These are phyloP conservation scores for Babylonia areolata DNA, from an alignment of 1,140 invertebrate species.

Conservation along the genomic window DNA sequence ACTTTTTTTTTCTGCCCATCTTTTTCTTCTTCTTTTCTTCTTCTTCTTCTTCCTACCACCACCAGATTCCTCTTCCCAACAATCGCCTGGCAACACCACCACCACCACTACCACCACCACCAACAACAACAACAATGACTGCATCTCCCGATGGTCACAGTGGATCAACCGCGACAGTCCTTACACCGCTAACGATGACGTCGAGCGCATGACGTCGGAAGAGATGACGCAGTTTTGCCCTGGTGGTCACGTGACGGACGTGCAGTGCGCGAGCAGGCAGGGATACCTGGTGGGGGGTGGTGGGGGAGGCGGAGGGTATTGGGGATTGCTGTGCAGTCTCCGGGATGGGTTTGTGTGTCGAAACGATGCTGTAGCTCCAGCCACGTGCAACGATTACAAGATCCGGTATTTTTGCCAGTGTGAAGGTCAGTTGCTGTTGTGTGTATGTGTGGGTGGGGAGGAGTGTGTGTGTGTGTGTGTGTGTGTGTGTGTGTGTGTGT, in stretches of 20 bases:
- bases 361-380: constrained; percentile 54
- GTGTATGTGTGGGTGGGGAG: too few species aligned
- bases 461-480: too few species aligned
- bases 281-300: constrained; percentile 45
- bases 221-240: constrained; percentile 52
- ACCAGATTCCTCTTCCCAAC: constrained; percentile 20
- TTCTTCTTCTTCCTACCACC: background rate
- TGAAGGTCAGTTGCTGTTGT: constrained; percentile 43
- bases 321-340: constrained; percentile 54
- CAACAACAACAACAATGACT: too few species aligned
- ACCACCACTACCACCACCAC: too few species aligned
- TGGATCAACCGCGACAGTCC: constrained; percentile 53
- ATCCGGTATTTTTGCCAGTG: constrained; percentile 75
- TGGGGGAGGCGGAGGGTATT: too few species aligned
- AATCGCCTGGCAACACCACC: too few species aligned
- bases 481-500: too few species aligned
- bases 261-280: constrained; percentile 54
- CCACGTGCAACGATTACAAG: constrained; percentile 73
- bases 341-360: constrained; percentile 54
- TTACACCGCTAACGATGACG: constrained; percentile 40
- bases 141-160: constrained; percentile 48
- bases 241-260: constrained; percentile 51
- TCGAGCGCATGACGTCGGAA: constrained; percentile 49
- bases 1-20: too few species aligned
- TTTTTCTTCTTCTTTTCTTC: background rate